Evolutionary conservation across 1,140 invertebrate species (phyloP).

Genomic region (Cotesia chilonis): DNA sequence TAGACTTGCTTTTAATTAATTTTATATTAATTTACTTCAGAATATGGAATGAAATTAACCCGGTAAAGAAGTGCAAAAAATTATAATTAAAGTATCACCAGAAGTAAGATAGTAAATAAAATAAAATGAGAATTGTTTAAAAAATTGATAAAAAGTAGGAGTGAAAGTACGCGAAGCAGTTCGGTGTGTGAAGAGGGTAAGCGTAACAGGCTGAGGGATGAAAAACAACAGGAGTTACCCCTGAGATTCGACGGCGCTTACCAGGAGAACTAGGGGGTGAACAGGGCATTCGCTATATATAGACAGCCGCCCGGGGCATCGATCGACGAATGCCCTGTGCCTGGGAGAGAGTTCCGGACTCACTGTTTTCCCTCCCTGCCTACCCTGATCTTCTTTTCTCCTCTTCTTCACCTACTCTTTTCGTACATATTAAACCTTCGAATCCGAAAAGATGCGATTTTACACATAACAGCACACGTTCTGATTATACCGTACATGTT

Average conservation of each 20-base stretch:
- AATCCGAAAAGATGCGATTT: no score
- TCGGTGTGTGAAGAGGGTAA: not conserved
- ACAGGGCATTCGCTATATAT: slow-evolving; percentile 37
- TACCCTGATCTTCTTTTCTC: no score
- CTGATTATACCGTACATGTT: no score
- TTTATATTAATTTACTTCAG: no score
- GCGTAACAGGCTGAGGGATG: not conserved
- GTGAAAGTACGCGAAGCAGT: not conserved
- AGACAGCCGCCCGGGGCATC: slow-evolving; percentile 39
- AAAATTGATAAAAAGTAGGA: slow-evolving; percentile 11
- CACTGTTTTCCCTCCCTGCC: slow-evolving; percentile 17
- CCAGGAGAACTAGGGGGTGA: slow-evolving; percentile 21
- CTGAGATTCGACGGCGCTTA: slow-evolving; percentile 29
- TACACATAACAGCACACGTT: no score
- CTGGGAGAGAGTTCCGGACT: slow-evolving; percentile 41
- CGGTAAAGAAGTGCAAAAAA: no score
- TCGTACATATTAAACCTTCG: no score
- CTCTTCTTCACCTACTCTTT: slow-evolving; percentile 4
- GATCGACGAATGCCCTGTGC: slow-evolving; percentile 39
- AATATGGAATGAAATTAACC: no score
- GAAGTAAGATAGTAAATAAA: not conserved
- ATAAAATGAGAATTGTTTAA: not conserved
- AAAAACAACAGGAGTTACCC: slow-evolving; percentile 25
- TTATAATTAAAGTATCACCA: no score
- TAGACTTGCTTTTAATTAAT: no score